Evolutionary conservation across 2,888 invertebrate genomes (phyloP).

Genomic region (Drosophila incognita): DNA sequence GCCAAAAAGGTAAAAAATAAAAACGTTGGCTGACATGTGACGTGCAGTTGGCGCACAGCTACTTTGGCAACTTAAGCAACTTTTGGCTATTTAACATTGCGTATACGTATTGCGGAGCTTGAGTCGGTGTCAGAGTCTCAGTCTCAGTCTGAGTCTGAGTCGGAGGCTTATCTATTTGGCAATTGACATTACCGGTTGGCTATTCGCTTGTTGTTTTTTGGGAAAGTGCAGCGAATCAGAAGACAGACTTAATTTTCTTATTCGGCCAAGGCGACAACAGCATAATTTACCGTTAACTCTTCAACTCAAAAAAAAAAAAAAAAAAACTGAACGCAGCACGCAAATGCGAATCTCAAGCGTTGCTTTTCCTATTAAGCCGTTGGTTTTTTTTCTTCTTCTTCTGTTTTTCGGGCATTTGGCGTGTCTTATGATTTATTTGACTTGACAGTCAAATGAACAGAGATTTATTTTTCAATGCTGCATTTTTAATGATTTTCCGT

Average conservation of each 20-base stretch:
- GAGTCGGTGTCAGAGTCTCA: constrained; percentile 3
- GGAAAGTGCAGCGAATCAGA: constrained; percentile 67
- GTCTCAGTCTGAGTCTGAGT: background rate
- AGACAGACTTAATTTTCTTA: constrained; percentile 26
- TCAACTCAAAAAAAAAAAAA: constrained; percentile 50
- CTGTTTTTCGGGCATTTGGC: constrained; percentile 60
- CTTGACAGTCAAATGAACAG: constrained; percentile 79
- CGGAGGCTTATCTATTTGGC: constrained; percentile 54
- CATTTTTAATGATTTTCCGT: constrained; percentile 74
- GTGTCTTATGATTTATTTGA: constrained; percentile 79
- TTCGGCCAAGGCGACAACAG: constrained; percentile 67
- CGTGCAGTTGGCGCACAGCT: constrained; percentile 33
- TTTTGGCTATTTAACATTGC: constrained; percentile 62
- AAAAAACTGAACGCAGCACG: constrained; percentile 48
- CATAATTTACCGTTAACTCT: constrained; percentile 77
- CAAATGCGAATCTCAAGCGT: constrained; percentile 47
- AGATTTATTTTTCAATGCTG: constrained; percentile 75
- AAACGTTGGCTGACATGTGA: constrained; percentile 47
- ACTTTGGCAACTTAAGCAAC: constrained; percentile 33
- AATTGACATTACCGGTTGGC: constrained; percentile 51
- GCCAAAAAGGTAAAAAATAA: constrained; percentile 25
- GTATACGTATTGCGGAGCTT: constrained; percentile 59
- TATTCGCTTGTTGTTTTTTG: constrained; percentile 28
- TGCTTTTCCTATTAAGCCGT: constrained; percentile 36
- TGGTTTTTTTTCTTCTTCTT: constrained; percentile 12